These are phyloP conservation scores for Pristionchus maxplancki DNA, from an alignment of 2,888 invertebrate genomes.

Conservation along the genomic window DNA sequence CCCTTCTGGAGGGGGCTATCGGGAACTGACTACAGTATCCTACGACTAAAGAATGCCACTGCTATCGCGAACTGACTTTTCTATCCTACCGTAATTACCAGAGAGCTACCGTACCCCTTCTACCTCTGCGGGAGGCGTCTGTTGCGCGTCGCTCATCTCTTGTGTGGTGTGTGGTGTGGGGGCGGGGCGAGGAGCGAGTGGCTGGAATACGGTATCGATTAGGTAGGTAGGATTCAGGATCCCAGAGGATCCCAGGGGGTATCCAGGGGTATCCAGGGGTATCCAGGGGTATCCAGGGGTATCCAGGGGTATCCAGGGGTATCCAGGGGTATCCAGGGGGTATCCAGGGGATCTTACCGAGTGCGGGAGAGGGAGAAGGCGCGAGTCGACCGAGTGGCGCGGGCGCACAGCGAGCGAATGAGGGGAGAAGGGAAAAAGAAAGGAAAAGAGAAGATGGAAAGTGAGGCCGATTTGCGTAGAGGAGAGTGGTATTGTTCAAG, in stretches of 20 bases:
- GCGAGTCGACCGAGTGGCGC: background rate
- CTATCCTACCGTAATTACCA: too few species aligned
- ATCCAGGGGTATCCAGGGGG: background rate
- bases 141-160: too few species aligned
- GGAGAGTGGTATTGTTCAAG: background rate
- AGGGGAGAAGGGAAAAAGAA: background rate
- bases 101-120: too few species aligned
- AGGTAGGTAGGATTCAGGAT: background rate
- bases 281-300: background rate
- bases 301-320: background rate
- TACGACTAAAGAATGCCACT: too few species aligned
- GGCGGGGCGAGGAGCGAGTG: too few species aligned
- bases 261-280: background rate
- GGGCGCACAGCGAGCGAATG: background rate
- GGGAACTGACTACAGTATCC: background rate
- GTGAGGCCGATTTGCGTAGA: background rate
- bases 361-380: background rate
- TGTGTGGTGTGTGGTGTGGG: too few species aligned
- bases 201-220: background rate
- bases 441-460: background rate
- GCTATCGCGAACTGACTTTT: too few species aligned
- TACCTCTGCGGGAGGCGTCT: too few species aligned
- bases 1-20: too few species aligned
- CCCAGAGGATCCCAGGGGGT: background rate
- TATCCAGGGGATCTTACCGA: background rate